Conservation (phyloP, 2,113 vertebrate genomes). For the Halichoerus grypus region DNA sequence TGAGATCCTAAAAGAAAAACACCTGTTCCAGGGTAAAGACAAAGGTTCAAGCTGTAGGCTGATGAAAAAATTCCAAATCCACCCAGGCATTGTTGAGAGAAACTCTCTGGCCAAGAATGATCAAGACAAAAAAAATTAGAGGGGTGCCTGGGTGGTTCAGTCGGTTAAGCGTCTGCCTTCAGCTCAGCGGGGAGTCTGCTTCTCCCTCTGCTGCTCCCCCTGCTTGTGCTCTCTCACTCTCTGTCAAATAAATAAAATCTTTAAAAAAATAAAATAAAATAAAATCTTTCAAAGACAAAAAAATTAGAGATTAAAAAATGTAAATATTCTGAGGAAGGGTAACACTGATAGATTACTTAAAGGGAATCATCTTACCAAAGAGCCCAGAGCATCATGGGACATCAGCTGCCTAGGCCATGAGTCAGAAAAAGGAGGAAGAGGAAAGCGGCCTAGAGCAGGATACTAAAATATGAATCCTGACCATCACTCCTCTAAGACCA, state of each 20-base stretch:
- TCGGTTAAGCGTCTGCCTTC: too few relatives aligned
- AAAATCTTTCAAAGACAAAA: too few relatives aligned
- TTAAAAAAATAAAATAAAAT: too few relatives aligned
- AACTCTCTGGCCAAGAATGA: neutral
- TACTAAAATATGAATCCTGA: neutral
- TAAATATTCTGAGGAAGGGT: neutral
- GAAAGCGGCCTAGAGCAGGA: neutral
- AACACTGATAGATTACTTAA: neutral
- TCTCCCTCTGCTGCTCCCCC: too few relatives aligned
- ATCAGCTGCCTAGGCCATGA: neutral
- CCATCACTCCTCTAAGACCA: neutral
- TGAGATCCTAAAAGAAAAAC: neutral
- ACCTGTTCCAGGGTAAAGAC: neutral
- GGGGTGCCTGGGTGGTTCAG: too few relatives aligned
- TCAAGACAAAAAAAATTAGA: neutral
- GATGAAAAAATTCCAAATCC: conserved; percentile 16
- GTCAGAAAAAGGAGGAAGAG: neutral
- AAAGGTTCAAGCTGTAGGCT: neutral
- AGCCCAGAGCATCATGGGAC: neutral
- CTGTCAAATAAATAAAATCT: too few relatives aligned
- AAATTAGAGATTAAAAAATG: neutral
- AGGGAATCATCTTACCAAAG: conserved; percentile 11
- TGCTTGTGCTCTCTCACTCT: too few relatives aligned
- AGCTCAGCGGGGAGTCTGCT: too few relatives aligned
- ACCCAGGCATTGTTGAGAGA: neutral